phyloP scores from a whole-genome alignment of 2,888 invertebrate species.

The Yponomeuta cagnagella region DNA sequence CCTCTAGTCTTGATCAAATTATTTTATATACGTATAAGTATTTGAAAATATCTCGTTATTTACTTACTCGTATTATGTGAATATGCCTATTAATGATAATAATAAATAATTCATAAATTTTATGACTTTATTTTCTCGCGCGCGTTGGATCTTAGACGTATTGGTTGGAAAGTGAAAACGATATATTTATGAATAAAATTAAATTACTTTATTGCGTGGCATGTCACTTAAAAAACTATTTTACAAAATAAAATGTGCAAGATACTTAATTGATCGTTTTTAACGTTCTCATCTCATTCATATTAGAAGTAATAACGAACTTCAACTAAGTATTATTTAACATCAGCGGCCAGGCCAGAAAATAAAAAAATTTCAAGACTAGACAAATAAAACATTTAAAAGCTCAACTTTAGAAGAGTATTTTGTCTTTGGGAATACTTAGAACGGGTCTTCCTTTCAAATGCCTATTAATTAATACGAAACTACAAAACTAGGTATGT shows the following conservation, averaged over 20 bases:
- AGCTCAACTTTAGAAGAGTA: too few species aligned
- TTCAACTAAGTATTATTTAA: neutral
- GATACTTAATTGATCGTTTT: neutral
- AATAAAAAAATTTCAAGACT: neutral
- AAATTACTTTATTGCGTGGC: neutral
- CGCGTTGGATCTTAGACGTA: neutral
- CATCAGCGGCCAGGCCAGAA: neutral
- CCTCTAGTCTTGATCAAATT: neutral
- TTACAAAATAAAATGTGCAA: neutral
- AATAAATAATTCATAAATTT: neutral
- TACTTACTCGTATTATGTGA: neutral
- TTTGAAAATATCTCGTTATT: neutral
- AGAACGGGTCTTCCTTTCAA: neutral
- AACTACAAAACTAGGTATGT: too few species aligned
- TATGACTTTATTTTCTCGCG: neutral
- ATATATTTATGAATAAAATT: neutral
- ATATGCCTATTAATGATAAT: neutral
- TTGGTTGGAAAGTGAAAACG: neutral
- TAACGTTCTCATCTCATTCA: neutral
- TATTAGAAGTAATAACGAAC: neutral
- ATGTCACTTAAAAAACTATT: neutral
- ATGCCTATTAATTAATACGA: neutral
- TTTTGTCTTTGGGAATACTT: neutral
- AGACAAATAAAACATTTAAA: too few species aligned
- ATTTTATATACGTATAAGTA: neutral